Base-by-base conservation (phyloP, 2,888 invertebrate species). In the Caenorhabditis doughertyi region DNA sequence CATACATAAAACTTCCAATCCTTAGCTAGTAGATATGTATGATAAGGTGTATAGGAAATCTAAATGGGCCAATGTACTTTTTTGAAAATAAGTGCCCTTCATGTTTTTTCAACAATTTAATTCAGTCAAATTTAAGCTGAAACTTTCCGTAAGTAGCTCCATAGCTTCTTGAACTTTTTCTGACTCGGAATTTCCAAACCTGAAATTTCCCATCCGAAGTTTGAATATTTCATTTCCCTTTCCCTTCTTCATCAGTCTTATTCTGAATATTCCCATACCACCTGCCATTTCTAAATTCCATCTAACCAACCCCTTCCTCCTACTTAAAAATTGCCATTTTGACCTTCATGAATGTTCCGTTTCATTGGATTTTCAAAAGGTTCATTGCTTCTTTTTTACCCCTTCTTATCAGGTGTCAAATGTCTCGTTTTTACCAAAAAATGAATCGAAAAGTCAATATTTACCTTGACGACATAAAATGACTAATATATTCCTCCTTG, bases 401-500 rank as follows among this genome's bases (percentile, higher is more conserved):
- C 42, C 23, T 25, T 39, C 65, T 76, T 76, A 67, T 76, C 67
- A 67, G 65, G 32, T 67, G 60, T 77, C 77, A 49, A 32, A 47
- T 47, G 11, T 18, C 35, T 42, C 29, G 11, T 42, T 72, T 23
- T 56, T 55, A 44, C 53, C 68, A 77, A 77, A 60, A 47, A 76
- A 58, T 49, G 58, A 74, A 67, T 60, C n/a, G 60, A 51, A 77
- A 60, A 21, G 77, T 77, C 60, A 77, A 77, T 77, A 77, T 77
- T 77, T 77, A 68, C 29, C 39, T 68, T 77, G 77, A 68, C 68
- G 68, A 68, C 77, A 68, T 68, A 58, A 77, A 68, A 77, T 77
- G 77, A 77, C 77, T 77, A 77, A 77, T 77, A 53, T 76, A 76
- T 76, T 76, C 68, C 51, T 74, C 55, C 39, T 55, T 60, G 56